phyloP scores from a whole-genome alignment of 64 coral and sea anemone species.

The Trachythela sp. region DNA sequence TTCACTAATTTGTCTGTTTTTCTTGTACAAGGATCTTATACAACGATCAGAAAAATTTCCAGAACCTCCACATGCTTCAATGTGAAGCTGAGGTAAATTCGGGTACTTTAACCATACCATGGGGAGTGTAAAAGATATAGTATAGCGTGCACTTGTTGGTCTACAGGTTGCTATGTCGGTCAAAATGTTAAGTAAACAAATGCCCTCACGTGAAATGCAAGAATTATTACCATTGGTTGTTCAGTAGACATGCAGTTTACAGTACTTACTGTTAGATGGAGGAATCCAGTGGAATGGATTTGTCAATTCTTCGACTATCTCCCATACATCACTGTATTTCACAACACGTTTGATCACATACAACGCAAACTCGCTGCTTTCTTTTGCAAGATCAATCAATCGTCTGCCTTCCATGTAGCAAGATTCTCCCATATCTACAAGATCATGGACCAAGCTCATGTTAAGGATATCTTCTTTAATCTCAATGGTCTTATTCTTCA shows the following conservation, averaged over 20 bases:
- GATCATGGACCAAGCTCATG: background rate
- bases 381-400: background rate
- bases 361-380: constrained; percentile 4
- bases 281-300: constrained; percentile 85
- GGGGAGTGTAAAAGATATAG: too few relatives aligned
- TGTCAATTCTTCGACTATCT: background rate
- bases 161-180: too few relatives aligned
- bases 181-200: too few relatives aligned
- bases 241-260: background rate
- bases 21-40: too few relatives aligned
- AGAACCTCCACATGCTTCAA: too few relatives aligned
- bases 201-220: too few relatives aligned
- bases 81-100: too few relatives aligned
- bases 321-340: constrained; percentile 8
- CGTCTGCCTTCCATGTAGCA: background rate
- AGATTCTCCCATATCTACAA: background rate
- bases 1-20: too few relatives aligned
- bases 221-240: too few relatives aligned
- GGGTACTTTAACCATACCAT: too few relatives aligned
- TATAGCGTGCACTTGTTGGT: too few relatives aligned
- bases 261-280: constrained; percentile 90
- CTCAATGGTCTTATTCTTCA: constrained; percentile 3
- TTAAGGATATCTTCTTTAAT: background rate
- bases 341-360: background rate
- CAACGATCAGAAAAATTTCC: too few relatives aligned